Evolutionary conservation across 2,113 vertebrate genomes (phyloP).

Genomic region (Balaenoptera acutorostrata): DNA sequence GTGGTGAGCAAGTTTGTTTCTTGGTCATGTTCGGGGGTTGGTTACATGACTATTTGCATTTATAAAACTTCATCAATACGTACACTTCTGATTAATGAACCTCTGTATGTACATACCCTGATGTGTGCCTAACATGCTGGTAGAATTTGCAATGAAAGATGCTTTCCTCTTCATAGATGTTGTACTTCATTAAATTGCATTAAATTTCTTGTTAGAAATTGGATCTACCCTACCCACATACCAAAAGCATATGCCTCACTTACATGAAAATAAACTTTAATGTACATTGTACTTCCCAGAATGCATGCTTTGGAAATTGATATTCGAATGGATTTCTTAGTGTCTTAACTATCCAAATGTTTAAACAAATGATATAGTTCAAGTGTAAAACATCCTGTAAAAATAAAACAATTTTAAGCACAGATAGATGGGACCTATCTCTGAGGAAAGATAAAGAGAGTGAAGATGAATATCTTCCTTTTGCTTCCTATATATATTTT

Average conservation of each 20-base stretch:
- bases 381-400: not conserved
- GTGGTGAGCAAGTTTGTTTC: not conserved
- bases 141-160: not conserved
- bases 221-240: not conserved
- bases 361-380: not conserved
- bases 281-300: not conserved
- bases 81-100: not conserved
- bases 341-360: not conserved
- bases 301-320: not conserved
- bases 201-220: not conserved
- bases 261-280: not conserved
- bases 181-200: not conserved
- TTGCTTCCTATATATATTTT: not conserved
- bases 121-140: not conserved
- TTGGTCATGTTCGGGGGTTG: rapidly evolving
- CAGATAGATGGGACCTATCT: not conserved
- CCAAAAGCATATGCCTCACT: not conserved
- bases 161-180: not conserved
- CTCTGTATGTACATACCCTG: no score
- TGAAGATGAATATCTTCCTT: not conserved
- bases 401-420: not conserved
- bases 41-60: not conserved
- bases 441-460: not conserved
- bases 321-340: not conserved
- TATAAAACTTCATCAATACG: not conserved